These are phyloP conservation scores for Gasterosteus nipponicus DNA, from an alignment of 2,113 vertebrate genomes.

Conservation along the genomic window DNA sequence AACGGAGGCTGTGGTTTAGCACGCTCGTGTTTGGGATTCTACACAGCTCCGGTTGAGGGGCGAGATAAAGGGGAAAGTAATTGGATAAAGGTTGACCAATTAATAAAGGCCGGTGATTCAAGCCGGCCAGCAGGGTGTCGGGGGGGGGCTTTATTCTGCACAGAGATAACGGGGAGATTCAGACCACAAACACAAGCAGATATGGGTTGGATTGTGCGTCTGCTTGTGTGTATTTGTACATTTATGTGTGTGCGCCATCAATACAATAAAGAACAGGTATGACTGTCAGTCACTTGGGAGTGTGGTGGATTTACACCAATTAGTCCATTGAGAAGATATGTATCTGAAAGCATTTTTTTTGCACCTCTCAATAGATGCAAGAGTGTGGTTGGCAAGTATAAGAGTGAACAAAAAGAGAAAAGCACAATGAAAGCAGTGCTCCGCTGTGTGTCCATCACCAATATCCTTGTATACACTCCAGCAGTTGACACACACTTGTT, in stretches of 20 bases:
- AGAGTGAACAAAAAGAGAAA: slow-evolving; percentile 11
- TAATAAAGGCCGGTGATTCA: slow-evolving; percentile 69
- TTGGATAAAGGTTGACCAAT: slow-evolving; percentile 79
- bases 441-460: slow-evolving; percentile 28
- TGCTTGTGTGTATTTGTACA: slow-evolving; percentile 6
- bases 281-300: slow-evolving; percentile 56
- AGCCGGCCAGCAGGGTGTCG: slow-evolving; percentile 31
- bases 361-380: slow-evolving; percentile 20
- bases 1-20: slow-evolving; percentile 31
- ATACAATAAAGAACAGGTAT: slow-evolving; percentile 53
- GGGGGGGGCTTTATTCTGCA: slow-evolving; percentile 53
- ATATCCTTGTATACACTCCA: slow-evolving; percentile 30
- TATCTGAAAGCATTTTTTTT: slow-evolving; percentile 19
- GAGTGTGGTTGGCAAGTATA: slow-evolving; percentile 2
- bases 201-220: slow-evolving; percentile 9
- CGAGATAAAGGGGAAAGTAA: slow-evolving; percentile 73
- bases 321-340: slow-evolving; percentile 44
- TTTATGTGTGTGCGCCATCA: slow-evolving; percentile 24
- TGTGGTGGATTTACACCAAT: slow-evolving; percentile 57
- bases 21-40: slow-evolving; percentile 52
- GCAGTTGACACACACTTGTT: slow-evolving; percentile 72
- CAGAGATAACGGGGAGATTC: slow-evolving; percentile 54
- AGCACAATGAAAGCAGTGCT: slow-evolving; percentile 22
- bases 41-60: slow-evolving; percentile 43
- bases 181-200: slow-evolving; percentile 47